Conservation (phyloP, 1,140 invertebrate genomes). For the Heliconius melpomene region DNA sequence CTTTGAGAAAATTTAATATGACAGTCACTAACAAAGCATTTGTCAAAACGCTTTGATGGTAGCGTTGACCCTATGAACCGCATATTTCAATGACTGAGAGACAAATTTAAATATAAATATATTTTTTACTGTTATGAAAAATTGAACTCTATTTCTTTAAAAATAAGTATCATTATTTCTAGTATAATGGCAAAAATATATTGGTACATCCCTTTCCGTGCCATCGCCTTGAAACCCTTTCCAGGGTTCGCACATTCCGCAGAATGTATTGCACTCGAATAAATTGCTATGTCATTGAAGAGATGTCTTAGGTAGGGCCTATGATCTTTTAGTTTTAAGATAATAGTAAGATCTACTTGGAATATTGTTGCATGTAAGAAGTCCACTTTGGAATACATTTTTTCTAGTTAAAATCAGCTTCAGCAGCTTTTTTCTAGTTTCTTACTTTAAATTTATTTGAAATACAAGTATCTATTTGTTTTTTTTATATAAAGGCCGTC, state of each 20-base stretch:
- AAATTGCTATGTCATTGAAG: neutral
- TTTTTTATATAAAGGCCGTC: neutral
- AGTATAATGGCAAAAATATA: neutral
- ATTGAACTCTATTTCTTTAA: neutral
- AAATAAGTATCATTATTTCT: neutral
- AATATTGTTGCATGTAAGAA: neutral
- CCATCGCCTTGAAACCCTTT: neutral
- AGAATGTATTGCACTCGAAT: constrained; percentile 2
- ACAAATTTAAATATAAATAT: neutral
- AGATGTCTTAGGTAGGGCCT: neutral
- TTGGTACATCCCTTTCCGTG: neutral
- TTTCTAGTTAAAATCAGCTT: neutral
- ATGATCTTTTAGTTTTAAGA: neutral
- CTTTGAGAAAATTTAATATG: neutral
- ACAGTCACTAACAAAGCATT: constrained; percentile 4
- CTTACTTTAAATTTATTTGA: neutral
- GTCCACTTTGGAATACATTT: neutral
- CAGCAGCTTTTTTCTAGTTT: neutral
- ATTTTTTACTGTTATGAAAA: neutral
- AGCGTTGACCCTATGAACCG: constrained; percentile 2
- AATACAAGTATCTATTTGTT: neutral
- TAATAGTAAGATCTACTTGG: neutral
- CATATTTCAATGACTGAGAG: neutral
- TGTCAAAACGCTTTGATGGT: constrained; percentile 8
- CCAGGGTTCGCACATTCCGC: neutral